Evolutionary conservation across 2,888 invertebrate genomes (phyloP).

Genomic region (Papilio protenor): DNA sequence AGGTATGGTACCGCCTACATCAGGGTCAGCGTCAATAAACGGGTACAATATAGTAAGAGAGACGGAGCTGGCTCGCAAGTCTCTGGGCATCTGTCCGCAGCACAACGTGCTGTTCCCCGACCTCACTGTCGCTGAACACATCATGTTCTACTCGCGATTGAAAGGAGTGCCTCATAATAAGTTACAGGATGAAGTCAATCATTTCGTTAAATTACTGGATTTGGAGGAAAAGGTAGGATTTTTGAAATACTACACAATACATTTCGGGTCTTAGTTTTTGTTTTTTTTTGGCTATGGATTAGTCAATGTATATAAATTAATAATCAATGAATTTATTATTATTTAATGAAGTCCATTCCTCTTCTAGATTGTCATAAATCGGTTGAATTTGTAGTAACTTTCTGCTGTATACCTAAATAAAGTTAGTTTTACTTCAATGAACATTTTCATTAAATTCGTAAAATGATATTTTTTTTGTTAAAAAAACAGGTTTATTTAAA

Average conservation of each 20-base stretch:
- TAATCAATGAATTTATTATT: no score
- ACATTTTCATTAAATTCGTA: no score
- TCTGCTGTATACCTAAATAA: no score
- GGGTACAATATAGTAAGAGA: conserved; percentile 89
- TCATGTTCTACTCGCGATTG: conserved; percentile 91
- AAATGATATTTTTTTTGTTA: no score
- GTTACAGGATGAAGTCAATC: conserved; percentile 85
- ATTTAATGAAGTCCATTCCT: no score
- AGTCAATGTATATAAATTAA: not conserved
- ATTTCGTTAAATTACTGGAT: conserved; percentile 87
- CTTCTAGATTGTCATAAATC: no score
- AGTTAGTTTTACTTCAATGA: no score
- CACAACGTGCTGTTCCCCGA: conserved; percentile 94
- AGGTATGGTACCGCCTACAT: conserved; percentile 88
- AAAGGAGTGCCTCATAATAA: conserved; percentile 85
- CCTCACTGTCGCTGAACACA: conserved; percentile 92
- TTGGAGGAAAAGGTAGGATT: conserved; percentile 85
- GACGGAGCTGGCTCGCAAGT: conserved; percentile 87
- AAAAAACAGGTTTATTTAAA: no score
- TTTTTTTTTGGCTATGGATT: not conserved
- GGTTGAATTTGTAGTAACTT: no score
- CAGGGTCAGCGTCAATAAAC: conserved; percentile 89
- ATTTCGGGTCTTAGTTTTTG: not conserved
- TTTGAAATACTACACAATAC: not conserved
- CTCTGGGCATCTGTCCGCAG: conserved; percentile 93